phyloP scores from a whole-genome alignment of 2,797 vertebrate genomes.

The Falco columbarius region DNA sequence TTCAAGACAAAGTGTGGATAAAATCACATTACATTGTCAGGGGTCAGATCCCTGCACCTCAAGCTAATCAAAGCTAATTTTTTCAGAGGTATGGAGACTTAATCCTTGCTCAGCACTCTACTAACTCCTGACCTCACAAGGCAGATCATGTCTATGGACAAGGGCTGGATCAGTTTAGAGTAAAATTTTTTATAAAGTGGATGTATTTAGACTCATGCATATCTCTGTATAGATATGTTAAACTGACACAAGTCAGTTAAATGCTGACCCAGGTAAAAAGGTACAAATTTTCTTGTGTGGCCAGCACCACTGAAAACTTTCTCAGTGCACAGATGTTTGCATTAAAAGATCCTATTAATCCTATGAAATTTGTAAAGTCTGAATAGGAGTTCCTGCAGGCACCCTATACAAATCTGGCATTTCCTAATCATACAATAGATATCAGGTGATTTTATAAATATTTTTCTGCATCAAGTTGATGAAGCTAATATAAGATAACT shows the following conservation, averaged over 20 bases:
- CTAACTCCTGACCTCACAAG: background rate
- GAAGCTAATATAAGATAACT: background rate
- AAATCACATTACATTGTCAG: background rate
- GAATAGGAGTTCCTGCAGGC: background rate
- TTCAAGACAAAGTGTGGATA: background rate
- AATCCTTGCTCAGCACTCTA: background rate
- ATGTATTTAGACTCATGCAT: background rate
- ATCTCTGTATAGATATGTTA: background rate
- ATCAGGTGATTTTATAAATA: background rate
- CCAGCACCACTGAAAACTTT: background rate
- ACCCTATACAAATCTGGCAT: background rate
- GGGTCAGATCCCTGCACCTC: background rate
- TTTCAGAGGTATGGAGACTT: background rate
- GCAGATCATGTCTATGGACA: background rate
- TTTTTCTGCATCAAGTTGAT: background rate
- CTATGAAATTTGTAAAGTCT: background rate
- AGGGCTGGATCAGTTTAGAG: background rate
- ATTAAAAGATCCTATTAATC: background rate
- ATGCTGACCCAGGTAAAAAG: background rate
- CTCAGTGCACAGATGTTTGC: background rate
- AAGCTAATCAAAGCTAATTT: background rate
- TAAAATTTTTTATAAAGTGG: background rate
- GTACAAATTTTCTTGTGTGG: background rate
- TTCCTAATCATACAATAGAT: background rate
- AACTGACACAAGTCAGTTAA: background rate